Percentiles rank a stretch among this genome's conserved stretches.
phyloP scores from a whole-genome alignment of 1,140 invertebrate species.

The Pseudachorutes palmiensis region DNA sequence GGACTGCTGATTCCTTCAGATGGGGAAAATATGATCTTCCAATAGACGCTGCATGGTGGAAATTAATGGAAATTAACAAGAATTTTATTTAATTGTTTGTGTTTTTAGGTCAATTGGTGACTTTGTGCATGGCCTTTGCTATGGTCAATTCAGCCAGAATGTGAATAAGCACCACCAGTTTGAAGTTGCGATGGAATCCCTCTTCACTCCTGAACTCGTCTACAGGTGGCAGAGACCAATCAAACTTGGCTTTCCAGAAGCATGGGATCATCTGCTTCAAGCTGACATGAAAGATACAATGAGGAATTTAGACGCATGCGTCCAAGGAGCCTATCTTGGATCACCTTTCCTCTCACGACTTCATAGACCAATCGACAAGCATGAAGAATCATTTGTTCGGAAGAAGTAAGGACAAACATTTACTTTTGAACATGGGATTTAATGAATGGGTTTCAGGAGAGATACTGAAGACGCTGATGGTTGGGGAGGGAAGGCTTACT shows the following conservation, averaged over 20 bases:
- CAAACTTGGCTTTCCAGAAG: not conserved
- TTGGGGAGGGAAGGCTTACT: not conserved
- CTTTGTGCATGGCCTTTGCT: slow-evolving; percentile 31
- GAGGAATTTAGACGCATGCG: slow-evolving; percentile 27
- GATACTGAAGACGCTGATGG: not conserved
- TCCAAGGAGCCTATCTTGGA: slow-evolving; percentile 27
- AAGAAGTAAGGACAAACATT: not conserved
- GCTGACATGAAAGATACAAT: slow-evolving; percentile 14
- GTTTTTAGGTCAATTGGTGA: slow-evolving; percentile 1
- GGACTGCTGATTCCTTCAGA: slow-evolving; percentile 14
- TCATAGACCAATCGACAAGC: slow-evolving; percentile 14
- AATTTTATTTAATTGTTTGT: not conserved
- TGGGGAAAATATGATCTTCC: slow-evolving; percentile 28
- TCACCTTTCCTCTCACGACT: slow-evolving; percentile 25
- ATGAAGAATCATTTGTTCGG: not conserved
- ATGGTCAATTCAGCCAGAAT: slow-evolving; percentile 16
- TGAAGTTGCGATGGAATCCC: slow-evolving; percentile 20
- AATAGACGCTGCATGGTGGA: slow-evolving; percentile 24
- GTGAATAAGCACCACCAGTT: slow-evolving; percentile 31
- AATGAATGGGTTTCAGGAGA: not conserved
- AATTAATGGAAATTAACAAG: too few relatives aligned
- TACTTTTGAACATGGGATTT: not conserved
- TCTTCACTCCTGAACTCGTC: slow-evolving; percentile 29
- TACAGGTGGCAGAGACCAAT: slow-evolving; percentile 21
- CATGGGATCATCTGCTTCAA: not conserved